A percentile compares a stretch with the other conserved stretches of the same genome.
These are phyloP conservation scores for Tachina fera DNA, from an alignment of 2,888 invertebrate genomes.

Conservation along the genomic window DNA sequence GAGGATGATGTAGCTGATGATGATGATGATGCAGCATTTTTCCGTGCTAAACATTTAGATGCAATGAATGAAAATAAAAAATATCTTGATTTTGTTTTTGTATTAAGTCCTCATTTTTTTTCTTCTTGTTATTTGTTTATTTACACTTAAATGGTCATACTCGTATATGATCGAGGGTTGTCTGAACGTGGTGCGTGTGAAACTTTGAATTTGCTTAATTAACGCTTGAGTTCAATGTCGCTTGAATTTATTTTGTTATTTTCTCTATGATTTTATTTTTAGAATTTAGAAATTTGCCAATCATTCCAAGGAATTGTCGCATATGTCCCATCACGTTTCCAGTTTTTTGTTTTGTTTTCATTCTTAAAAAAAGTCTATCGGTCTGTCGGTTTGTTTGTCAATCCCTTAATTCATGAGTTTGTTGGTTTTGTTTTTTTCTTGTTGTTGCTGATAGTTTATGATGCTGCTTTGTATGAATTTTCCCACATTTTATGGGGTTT, in stretches of 20 bases:
- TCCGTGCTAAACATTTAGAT: neutral
- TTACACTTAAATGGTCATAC: conserved; percentile 45
- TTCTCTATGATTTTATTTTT: conserved; percentile 8
- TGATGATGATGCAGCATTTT: conserved; percentile 46
- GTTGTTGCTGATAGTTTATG: conserved; percentile 9
- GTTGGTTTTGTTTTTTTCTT: no score
- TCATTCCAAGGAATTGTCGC: conserved; percentile 67
- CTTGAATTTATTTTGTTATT: conserved; percentile 25
- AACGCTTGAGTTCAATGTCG: conserved; percentile 61
- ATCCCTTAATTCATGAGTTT: conserved; percentile 2
- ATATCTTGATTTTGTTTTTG: conserved; percentile 31
- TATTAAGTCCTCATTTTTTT: conserved; percentile 14
- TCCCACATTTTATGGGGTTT: conserved; percentile 59
- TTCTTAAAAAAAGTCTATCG: neutral
- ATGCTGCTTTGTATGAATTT: conserved; percentile 35
- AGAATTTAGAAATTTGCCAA: conserved; percentile 66
- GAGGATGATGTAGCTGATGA: conserved; percentile 14
- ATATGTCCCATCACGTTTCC: conserved; percentile 65
- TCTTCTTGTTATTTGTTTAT: conserved; percentile 12
- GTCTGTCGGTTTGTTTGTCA: neutral
- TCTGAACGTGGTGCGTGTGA: conserved; percentile 62
- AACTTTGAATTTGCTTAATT: conserved; percentile 68
- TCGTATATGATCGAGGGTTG: conserved; percentile 50
- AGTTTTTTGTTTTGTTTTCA: neutral
- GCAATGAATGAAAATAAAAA: conserved; percentile 7